Evolutionary conservation across 2,888 invertebrate species (phyloP).

Genomic region (Hemithea aestivaria): DNA sequence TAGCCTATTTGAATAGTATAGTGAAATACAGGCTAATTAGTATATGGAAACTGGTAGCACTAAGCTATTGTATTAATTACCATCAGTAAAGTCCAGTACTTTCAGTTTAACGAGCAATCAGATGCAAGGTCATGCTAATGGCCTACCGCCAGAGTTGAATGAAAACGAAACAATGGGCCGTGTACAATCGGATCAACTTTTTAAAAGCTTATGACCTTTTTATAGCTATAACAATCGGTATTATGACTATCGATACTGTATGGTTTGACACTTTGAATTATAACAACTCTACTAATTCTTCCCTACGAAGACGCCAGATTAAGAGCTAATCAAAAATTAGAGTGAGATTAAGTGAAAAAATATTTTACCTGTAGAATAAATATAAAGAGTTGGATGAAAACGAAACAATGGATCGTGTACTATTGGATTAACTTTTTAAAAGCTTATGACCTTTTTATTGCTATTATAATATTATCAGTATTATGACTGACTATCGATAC

Average conservation of each 20-base stretch:
- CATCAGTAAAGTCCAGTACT: conserved; percentile 13
- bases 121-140: conserved; percentile 19
- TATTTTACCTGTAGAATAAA: no score
- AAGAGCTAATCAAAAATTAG: no score
- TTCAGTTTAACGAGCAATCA: conserved; percentile 8
- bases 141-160: conserved; percentile 14
- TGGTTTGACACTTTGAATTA: no score
- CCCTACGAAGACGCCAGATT: no score
- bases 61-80: conserved; percentile 14
- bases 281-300: no score
- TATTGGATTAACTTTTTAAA: conserved; percentile 8
- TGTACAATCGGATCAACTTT: conserved; percentile 6
- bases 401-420: conserved; percentile 10
- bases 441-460: conserved; percentile 8
- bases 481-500: background rate
- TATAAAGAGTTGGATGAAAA: conserved; percentile 14
- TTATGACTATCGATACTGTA: background rate
- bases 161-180: conserved; percentile 13
- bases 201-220: conserved; percentile 9
- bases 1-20: no score
- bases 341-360: no score
- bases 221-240: no score
- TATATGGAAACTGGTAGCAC: conserved; percentile 5
- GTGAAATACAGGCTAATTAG: no score
- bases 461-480: no score